phyloP scores from a whole-genome alignment of 1,140 invertebrate genomes.

The Hetaerina americana region DNA sequence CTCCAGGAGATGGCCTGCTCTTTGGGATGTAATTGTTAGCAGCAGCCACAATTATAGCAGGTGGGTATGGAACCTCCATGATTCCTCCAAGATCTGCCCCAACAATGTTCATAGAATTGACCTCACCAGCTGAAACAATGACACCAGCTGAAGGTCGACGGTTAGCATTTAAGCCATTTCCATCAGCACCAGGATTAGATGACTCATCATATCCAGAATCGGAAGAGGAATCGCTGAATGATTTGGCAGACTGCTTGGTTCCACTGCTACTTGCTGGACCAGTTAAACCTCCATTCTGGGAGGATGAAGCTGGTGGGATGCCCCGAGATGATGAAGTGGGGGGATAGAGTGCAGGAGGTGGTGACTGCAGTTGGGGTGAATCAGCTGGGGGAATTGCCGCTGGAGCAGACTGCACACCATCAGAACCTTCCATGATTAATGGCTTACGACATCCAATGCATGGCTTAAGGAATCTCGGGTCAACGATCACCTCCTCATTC shows the following conservation, averaged over 20 bases:
- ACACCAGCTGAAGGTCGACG: neutral
- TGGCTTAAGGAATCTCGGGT: conserved; percentile 44
- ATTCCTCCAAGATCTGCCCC: no score
- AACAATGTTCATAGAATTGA: neutral
- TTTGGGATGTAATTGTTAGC: neutral
- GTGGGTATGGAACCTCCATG: neutral
- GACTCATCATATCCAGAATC: conserved; percentile 50
- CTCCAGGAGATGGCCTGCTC: neutral
- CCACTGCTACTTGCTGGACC: neutral
- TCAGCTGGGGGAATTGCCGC: neutral
- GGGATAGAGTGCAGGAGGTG: neutral
- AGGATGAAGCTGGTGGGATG: neutral
- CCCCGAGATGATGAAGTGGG: neutral
- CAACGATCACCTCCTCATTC: conserved; percentile 49
- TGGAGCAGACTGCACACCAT: neutral
- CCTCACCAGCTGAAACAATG: neutral
- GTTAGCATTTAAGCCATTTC: neutral
- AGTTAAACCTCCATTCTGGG: neutral
- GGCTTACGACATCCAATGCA: conserved; percentile 31
- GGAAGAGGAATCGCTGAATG: conserved; percentile 43
- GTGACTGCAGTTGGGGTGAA: neutral
- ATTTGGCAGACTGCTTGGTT: conserved; percentile 20
- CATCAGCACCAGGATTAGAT: conserved; percentile 35
- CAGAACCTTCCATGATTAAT: neutral
- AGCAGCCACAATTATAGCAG: neutral